These are phyloP conservation scores for Trissolcus brochymenae DNA, from an alignment of 2,888 invertebrate genomes.

Conservation along the genomic window DNA sequence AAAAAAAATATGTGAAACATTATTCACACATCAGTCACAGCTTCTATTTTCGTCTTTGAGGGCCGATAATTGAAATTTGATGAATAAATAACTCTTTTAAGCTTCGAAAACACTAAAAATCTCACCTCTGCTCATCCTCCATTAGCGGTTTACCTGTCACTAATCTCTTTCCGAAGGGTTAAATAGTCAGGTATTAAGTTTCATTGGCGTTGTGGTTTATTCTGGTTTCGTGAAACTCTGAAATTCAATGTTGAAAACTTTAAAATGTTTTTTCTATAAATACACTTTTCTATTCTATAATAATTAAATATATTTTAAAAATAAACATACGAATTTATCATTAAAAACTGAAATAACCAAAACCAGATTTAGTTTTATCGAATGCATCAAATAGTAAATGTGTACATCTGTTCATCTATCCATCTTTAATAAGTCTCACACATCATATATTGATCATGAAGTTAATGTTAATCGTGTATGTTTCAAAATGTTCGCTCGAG, in stretches of 20 bases:
- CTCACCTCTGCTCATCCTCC: slow-evolving; percentile 4
- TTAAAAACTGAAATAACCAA: too few relatives aligned
- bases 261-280: neutral
- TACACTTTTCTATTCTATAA: too few relatives aligned
- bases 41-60: too few relatives aligned
- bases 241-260: neutral
- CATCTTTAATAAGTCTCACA: slow-evolving; percentile 7
- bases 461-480: slow-evolving; percentile 21
- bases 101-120: neutral
- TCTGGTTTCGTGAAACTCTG: slow-evolving; percentile 8
- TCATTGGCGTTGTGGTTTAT: slow-evolving; percentile 15
- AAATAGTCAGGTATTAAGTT: slow-evolving; percentile 18
- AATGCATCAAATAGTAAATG: too few relatives aligned
- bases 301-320: too few relatives aligned
- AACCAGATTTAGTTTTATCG: too few relatives aligned
- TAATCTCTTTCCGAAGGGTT: slow-evolving; percentile 9
- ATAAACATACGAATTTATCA: too few relatives aligned
- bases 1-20: too few relatives aligned
- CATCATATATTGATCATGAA: slow-evolving; percentile 10
- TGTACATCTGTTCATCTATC: slow-evolving; percentile 6
- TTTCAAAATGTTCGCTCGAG: slow-evolving; percentile 14
- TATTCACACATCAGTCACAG: too few relatives aligned
- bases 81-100: too few relatives aligned
- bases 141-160: slow-evolving; percentile 12
- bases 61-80: too few relatives aligned